Base-by-base conservation (phyloP, 2,888 invertebrate genomes). In the Empis livida region DNA sequence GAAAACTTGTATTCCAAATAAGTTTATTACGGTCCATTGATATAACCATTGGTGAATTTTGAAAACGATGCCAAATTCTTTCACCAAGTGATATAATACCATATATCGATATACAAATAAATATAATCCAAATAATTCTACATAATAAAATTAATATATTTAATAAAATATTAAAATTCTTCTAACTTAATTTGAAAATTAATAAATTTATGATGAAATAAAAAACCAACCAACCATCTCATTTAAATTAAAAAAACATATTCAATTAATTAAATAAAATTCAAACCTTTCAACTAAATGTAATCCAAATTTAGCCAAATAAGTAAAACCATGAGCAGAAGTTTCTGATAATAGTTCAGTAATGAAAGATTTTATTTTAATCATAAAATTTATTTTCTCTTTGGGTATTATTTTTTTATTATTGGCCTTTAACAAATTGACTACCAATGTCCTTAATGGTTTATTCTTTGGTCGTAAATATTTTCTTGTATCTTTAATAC, bases 21-120 rank as follows among this genome's bases (percentile, higher is more conserved):
- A 78, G 77, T 71, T 80, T 77, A 60, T 83, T 81, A 2, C 82
- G 71, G 62, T 83, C 82, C 79, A 82, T 82, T 16, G 83, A 81
- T 31, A 83, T 77, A 6, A 82, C 82, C 39, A 81, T 81, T 2
- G 83, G 82, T 8, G 81, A 82, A 39, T 77, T 78, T 62, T 78
- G 78, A 61, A 81, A 83, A 23, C 82, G 74, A 9, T 66, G 63
- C 76, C 82, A 77, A 9, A 80, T 82, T 41, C 75, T 68, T 49
- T 68, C 65, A 20, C 82, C 80, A 37, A 79, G 65, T 54, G 71
- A 73, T 16, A 75, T 60, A 10, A 77, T 71, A 5, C 77, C 76
- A 52, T 71, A 75, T 10, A 75, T 66, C 1, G 77, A 78, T 23
- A 76, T 56, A 11, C 65, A 67, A 31, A 80, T 74, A 49, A 74